These are phyloP conservation scores for Atta cephalotes DNA, from an alignment of 1,140 invertebrate genomes.

Conservation along the genomic window DNA sequence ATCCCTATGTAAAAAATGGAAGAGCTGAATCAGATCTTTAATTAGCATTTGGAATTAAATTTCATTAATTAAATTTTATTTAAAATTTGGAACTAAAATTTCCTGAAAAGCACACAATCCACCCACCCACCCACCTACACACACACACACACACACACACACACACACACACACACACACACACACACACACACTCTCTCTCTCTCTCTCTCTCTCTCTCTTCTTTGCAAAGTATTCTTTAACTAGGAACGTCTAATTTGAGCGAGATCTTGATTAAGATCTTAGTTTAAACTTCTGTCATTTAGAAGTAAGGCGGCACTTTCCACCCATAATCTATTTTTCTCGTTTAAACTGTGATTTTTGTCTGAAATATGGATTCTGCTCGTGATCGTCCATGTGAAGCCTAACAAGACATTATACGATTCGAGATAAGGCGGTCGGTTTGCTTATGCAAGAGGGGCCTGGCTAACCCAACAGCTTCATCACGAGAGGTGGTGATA, in stretches of 20 bases:
- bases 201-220: background rate
- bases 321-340: background rate
- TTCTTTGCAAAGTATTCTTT: background rate
- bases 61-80: too few relatives aligned
- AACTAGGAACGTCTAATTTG: background rate
- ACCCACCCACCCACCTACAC: too few relatives aligned
- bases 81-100: background rate
- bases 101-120: background rate
- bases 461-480: conserved; percentile 77
- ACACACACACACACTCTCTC: background rate
- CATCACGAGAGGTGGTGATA: conserved; percentile 79
- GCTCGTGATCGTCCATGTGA: background rate
- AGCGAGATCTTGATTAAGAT: background rate
- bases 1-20: background rate
- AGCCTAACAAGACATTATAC: conserved; percentile 74
- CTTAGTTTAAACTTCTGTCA: background rate
- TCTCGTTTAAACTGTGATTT: background rate
- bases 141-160: too few relatives aligned
- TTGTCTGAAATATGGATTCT: background rate
- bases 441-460: conserved; percentile 72
- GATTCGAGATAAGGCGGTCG: conserved; percentile 73
- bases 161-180: too few relatives aligned
- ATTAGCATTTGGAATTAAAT: background rate
- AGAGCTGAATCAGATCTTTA: background rate
- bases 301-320: background rate